Conservation (phyloP, 2,888 invertebrate genomes). For the Cephalotes varians region DNA sequence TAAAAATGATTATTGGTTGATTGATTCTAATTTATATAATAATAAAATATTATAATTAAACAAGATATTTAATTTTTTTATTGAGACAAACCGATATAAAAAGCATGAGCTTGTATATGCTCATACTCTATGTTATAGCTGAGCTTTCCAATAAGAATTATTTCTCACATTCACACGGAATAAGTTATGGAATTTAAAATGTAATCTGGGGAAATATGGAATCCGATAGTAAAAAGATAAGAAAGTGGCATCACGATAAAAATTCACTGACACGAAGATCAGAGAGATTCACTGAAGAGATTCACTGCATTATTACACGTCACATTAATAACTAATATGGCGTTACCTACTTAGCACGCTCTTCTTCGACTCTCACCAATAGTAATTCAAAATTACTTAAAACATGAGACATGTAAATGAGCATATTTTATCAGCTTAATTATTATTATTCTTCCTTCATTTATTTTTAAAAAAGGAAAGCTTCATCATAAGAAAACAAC, state of each 20-base stretch:
- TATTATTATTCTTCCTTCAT: not conserved
- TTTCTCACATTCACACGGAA: not conserved
- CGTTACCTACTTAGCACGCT: conserved; percentile 31
- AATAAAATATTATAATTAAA: not conserved
- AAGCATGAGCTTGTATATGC: not conserved
- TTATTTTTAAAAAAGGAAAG: not conserved
- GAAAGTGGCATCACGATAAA: conserved; percentile 10
- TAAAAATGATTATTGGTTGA: not conserved
- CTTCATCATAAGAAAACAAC: not conserved
- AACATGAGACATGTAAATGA: not conserved
- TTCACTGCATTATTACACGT: conserved; percentile 16
- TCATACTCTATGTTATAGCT: not conserved
- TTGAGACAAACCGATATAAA: not conserved
- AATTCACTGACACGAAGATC: conserved; percentile 17
- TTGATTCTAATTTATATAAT: not conserved
- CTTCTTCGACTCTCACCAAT: conserved; percentile 30
- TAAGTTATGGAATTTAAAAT: not conserved
- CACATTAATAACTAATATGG: conserved; percentile 10
- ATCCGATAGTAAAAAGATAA: not conserved
- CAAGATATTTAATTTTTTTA: not conserved
- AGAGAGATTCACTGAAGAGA: conserved; percentile 3
- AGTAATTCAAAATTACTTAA: conserved; percentile 16
- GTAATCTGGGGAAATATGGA: not conserved
- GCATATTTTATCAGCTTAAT: not conserved
- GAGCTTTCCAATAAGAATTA: not conserved